Base-by-base conservation (phyloP, 1,140 invertebrate species). In the Drosophila setifemur region DNA sequence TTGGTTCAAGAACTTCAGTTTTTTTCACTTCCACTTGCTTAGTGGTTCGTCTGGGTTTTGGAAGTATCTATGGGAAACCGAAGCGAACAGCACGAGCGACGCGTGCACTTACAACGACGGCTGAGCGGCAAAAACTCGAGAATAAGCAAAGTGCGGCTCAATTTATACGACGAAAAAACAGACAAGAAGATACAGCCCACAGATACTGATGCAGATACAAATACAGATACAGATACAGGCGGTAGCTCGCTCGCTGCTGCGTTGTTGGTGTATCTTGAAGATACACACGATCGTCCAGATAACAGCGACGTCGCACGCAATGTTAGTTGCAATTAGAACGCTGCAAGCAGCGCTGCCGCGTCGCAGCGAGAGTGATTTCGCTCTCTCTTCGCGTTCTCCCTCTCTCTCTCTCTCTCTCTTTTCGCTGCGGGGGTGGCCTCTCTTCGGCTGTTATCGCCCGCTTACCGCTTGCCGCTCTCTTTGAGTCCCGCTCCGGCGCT, bases 71-170 rank as follows among this genome's bases (percentile, higher is more conserved):
- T 7, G 37, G 57, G 43, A 19, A 64, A 40, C 60, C 33, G 43
- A 64, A 64, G 55, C 52, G 52, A 23, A 37, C 37, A 39, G 28
- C 48, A 40, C 57, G 60, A 64, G 58, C 60, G 43, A 64, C 75
- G 81, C 71, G 71, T 82, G 81, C 79, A 79, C 70, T 79, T 85
- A 86, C 79, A 85, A 63, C 74, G 81, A 71, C 70, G 81, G 57
- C 66, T 79, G 81, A 75, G 81, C 79, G 71, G 73, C 78, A 85
- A 83, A 86, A 85, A 85, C 79, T 79, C 79, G 81, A 85, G 79
- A 85, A 85, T 81, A 85, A 66, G 78, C 79, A 79, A 85, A 85
- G 79, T 85, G 81, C 79, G 79, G 79, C 81, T 85, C 81, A 85
- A 85, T 85, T 85, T 85, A 85, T 85, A 85, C 81, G 70, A 70